phyloP scores from a whole-genome alignment of 2,797 vertebrate genomes.

The Tolypeutes matacus region DNA sequence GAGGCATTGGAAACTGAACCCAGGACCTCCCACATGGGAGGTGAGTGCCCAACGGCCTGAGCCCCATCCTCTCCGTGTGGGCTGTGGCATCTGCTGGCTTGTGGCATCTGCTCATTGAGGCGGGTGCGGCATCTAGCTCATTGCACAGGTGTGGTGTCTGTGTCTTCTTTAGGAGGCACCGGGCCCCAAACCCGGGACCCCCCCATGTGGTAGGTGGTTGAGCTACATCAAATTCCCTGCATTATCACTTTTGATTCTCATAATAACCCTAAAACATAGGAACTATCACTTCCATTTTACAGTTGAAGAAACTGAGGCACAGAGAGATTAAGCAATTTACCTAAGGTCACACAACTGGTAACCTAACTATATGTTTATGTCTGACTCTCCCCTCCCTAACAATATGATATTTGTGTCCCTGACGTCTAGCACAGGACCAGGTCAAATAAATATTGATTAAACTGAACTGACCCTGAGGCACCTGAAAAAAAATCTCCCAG shows the following conservation, averaged over 20 bases:
- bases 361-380: not conserved
- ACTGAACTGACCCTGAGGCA: not conserved
- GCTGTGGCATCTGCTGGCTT: too few relatives aligned
- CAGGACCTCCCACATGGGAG: too few relatives aligned
- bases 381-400: not conserved
- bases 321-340: conserved; percentile 14
- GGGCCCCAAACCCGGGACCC: too few relatives aligned
- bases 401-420: not conserved
- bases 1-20: too few relatives aligned
- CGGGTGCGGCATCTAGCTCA: too few relatives aligned
- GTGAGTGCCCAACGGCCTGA: too few relatives aligned
- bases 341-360: not conserved
- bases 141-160: too few relatives aligned
- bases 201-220: too few relatives aligned
- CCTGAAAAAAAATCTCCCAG: not conserved
- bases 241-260: not conserved
- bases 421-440: not conserved
- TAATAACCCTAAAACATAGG: not conserved
- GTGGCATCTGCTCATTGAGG: too few relatives aligned
- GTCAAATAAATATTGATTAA: not conserved
- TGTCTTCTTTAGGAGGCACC: too few relatives aligned
- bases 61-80: too few relatives aligned
- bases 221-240: too few relatives aligned
- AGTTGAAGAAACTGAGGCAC: conserved; percentile 21
- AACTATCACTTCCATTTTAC: conserved; percentile 37